Conservation (phyloP, 2,113 vertebrate genomes). For the Rhinolophus ferrumequinum region DNA sequence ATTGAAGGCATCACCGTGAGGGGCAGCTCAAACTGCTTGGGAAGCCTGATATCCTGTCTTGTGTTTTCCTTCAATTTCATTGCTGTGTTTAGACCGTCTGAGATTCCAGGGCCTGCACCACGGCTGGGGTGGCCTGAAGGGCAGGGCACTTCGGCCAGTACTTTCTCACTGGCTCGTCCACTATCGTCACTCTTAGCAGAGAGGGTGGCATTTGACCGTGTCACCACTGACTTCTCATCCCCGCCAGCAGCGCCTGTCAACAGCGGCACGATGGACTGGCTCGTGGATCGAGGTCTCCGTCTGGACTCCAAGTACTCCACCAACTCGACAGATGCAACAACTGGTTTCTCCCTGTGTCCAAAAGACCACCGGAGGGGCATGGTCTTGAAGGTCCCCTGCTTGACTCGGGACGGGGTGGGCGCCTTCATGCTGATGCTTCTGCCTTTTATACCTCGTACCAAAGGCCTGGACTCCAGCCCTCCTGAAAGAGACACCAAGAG, state of each 20-base stretch:
- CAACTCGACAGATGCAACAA: slow-evolving; percentile 85
- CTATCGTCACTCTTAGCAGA: slow-evolving; percentile 64
- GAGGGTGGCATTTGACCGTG: background rate
- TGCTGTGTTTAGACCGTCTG: slow-evolving; percentile 73
- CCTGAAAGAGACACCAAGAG: slow-evolving; percentile 79
- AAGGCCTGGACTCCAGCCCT: slow-evolving; percentile 84
- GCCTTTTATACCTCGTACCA: slow-evolving; percentile 86
- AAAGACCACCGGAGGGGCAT: slow-evolving; percentile 90
- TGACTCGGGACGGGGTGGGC: slow-evolving; percentile 80
- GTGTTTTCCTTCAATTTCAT: slow-evolving; percentile 80
- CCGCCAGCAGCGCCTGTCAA: slow-evolving; percentile 77
- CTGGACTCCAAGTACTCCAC: slow-evolving; percentile 94
- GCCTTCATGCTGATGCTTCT: slow-evolving; percentile 90
- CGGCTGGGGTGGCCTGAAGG: slow-evolving; percentile 74
- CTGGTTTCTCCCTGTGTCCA: slow-evolving; percentile 84
- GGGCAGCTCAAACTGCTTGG: slow-evolving; percentile 79
- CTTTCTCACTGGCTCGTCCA: slow-evolving; percentile 50
- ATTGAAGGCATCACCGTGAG: slow-evolving; percentile 55
- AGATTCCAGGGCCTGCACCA: slow-evolving; percentile 45
- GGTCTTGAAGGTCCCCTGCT: slow-evolving; percentile 85
- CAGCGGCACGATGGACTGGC: slow-evolving; percentile 88
- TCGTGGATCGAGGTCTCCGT: slow-evolving; percentile 90
- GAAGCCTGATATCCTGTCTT: slow-evolving; percentile 83
- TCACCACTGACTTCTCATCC: background rate
- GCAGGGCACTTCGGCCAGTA: slow-evolving; percentile 23